A percentile compares a stretch with the other conserved stretches of the same genome.
Evolutionary conservation across 2,888 invertebrate genomes (phyloP).

Genomic region (Drymonia ruficornis): DNA sequence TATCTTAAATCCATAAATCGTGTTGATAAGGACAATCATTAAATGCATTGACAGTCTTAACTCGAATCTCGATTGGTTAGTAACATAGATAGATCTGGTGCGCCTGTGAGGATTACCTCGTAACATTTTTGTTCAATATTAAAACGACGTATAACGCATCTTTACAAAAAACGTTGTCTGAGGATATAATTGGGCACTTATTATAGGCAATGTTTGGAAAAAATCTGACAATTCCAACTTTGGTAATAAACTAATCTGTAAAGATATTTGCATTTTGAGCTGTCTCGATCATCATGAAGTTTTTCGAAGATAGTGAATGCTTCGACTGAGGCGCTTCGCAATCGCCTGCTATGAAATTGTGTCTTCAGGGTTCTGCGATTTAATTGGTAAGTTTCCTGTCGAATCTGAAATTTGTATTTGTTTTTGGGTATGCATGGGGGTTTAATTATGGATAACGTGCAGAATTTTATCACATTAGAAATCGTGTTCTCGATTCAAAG

Average conservation of each 20-base stretch:
- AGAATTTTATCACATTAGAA: conserved; percentile 25
- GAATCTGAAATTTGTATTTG: conserved; percentile 52
- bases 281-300: conserved; percentile 45
- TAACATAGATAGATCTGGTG: too few relatives aligned
- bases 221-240: neutral
- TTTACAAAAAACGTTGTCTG: neutral
- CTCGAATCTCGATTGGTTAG: neutral
- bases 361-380: conserved; percentile 38
- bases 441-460: conserved; percentile 37
- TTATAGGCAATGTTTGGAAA: neutral
- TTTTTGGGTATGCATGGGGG: conserved; percentile 62
- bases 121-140: neutral
- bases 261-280: conserved; percentile 27
- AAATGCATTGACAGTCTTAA: too few relatives aligned
- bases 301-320: conserved; percentile 52
- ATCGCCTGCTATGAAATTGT: conserved; percentile 27
- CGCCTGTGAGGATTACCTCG: too few relatives aligned
- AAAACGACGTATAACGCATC: neutral
- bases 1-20: too few relatives aligned
- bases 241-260: conserved; percentile 18
- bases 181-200: too few relatives aligned
- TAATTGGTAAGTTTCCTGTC: conserved; percentile 60
- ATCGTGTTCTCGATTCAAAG: conserved; percentile 30
- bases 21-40: too few relatives aligned
- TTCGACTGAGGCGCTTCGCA: conserved; percentile 40